A percentile compares a stretch with the other conserved stretches of the same genome.
These are phyloP conservation scores for Paramormyrops hopkinsi DNA, from an alignment of 2,797 vertebrate genomes.

Conservation along the genomic window DNA sequence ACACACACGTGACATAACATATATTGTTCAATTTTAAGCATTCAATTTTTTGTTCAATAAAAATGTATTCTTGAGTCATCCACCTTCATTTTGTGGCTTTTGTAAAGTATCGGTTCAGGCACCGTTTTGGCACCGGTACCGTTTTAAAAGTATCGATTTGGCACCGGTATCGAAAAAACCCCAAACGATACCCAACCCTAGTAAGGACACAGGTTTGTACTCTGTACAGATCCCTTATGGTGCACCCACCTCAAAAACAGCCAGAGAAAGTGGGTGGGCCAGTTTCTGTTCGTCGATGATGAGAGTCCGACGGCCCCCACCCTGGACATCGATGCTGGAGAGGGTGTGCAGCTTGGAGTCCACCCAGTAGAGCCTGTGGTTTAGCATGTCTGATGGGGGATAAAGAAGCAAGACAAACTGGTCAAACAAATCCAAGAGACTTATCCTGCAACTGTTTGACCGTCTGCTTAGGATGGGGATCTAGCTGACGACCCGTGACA, in stretches of 20 bases:
- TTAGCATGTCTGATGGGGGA: slow-evolving; percentile 62
- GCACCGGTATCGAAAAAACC: no score
- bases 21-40: no score
- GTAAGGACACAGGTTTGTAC: not conserved
- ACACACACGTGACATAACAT: no score
- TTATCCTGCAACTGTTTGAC: not conserved
- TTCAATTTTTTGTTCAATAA: no score
- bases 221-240: not conserved
- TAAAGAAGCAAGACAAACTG: not conserved
- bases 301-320: slow-evolving; percentile 59
- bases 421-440: not conserved
- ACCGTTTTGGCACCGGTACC: no score
- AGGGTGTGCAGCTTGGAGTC: slow-evolving; percentile 81
- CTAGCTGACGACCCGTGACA: not conserved
- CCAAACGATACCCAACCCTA: no score
- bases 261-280: slow-evolving; percentile 67
- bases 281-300: slow-evolving; percentile 56
- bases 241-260: slow-evolving; percentile 77
- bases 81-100: no score
- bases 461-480: not conserved
- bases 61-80: no score
- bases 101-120: no score
- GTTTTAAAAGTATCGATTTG: no score
- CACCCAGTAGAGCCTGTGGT: slow-evolving; percentile 82
- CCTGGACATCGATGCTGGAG: slow-evolving; percentile 71